A percentile compares a stretch with the other conserved stretches of the same genome.
Conservation (phyloP, 2,888 invertebrate species). For the Lepidonotus clava region DNA sequence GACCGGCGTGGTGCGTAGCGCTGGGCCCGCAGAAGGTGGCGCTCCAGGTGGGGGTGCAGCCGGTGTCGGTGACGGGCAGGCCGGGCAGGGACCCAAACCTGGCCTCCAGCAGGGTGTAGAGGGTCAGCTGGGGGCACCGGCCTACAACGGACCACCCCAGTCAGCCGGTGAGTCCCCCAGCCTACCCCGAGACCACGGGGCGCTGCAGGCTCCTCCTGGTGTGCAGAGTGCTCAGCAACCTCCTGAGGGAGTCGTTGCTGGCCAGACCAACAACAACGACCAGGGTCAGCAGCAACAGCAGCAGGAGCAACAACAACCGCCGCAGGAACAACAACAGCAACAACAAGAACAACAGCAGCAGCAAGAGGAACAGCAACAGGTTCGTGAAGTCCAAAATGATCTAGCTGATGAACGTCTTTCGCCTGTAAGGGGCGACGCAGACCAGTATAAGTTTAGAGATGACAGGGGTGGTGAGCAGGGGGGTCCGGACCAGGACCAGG, state of each 20-base stretch:
- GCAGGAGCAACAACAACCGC: neutral
- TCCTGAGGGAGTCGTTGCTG: neutral
- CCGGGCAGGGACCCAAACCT: neutral
- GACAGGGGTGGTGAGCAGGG: neutral
- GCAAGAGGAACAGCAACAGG: constrained; percentile 18
- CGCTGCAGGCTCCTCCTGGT: neutral
- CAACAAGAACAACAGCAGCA: neutral
- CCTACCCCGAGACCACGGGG: neutral
- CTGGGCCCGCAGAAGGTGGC: neutral
- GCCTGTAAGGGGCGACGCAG: neutral
- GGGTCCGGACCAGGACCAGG: constrained; percentile 8
- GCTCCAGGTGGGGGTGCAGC: neutral
- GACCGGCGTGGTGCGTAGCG: neutral
- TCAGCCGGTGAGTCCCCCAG: no score
- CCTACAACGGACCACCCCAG: neutral
- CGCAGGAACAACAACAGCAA: neutral
- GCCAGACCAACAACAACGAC: neutral
- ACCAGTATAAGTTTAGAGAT: neutral
- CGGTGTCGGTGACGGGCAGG: neutral
- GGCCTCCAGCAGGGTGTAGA: neutral
- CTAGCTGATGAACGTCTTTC: neutral
- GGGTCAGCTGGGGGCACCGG: constrained; percentile 1
- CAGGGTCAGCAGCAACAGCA: neutral
- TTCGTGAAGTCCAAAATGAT: constrained; percentile 8
- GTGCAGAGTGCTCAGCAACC: neutral